Evolutionary conservation across 2,888 invertebrate species (phyloP).

Genomic region (Peribatodes rhomboidaria): DNA sequence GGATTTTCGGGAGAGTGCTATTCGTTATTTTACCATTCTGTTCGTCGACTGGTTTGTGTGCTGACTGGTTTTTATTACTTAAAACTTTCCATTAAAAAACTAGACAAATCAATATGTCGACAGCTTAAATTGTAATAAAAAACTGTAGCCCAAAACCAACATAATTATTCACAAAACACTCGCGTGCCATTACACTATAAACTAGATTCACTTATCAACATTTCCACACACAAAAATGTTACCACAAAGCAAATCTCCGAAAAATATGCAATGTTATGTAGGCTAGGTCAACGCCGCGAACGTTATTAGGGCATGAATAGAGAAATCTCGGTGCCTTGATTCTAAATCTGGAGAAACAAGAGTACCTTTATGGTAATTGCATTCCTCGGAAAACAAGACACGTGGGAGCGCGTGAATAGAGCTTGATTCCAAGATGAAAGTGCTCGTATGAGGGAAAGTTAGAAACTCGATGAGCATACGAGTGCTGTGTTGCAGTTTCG

Average conservation of each 20-base stretch:
- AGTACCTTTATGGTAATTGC: conserved; percentile 45
- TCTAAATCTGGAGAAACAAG: conserved; percentile 36
- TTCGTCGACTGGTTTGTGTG: conserved; percentile 3
- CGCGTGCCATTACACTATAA: conserved; percentile 20
- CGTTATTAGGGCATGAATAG: conserved; percentile 45
- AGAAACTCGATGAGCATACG: conserved; percentile 26
- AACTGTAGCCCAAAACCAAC: conserved; percentile 2
- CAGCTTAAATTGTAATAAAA: not conserved
- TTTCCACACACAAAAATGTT: conserved; percentile 33
- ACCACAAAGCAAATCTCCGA: conserved; percentile 25
- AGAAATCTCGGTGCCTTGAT: conserved; percentile 39
- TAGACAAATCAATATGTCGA: not conserved
- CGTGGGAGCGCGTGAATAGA: conserved; percentile 42
- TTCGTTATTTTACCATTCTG: conserved; percentile 14
- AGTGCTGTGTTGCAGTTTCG: conserved; percentile 34
- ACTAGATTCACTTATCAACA: conserved; percentile 11
- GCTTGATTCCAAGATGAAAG: conserved; percentile 44
- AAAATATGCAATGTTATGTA: conserved; percentile 46
- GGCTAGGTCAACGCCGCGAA: conserved; percentile 43
- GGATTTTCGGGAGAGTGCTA: conserved; percentile 19
- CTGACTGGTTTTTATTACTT: not conserved
- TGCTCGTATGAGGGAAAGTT: conserved; percentile 34
- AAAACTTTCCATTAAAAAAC: not conserved
- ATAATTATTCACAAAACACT: conserved; percentile 8
- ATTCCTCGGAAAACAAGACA: conserved; percentile 44